Conservation (phyloP, 2,888 invertebrate species). For the Meandrusa payeni region DNA sequence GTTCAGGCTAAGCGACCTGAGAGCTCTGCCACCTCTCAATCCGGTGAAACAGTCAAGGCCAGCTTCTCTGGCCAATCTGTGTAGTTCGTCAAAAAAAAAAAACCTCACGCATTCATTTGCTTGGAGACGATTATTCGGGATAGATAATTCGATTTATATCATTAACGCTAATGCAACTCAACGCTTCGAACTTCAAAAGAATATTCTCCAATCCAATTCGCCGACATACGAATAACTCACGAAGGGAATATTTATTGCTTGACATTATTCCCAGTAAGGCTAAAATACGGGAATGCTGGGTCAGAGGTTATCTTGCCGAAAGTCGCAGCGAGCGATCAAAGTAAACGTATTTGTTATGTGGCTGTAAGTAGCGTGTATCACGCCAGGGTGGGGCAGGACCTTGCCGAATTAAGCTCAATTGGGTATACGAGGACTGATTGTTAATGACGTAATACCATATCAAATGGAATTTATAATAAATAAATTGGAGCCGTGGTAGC, state of each 20-base stretch:
- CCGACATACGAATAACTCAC: slow-evolving; percentile 5
- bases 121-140: no score
- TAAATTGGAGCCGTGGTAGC: no score
- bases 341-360: slow-evolving; percentile 29
- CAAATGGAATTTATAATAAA: slow-evolving; percentile 30
- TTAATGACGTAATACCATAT: background rate
- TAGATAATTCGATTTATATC: no score
- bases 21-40: no score
- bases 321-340: slow-evolving; percentile 18
- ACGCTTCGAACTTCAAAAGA: background rate
- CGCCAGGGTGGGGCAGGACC: slow-evolving; percentile 47
- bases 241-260: slow-evolving; percentile 17
- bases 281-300: slow-evolving; percentile 24
- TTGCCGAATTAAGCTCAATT: slow-evolving; percentile 44
- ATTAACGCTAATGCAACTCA: no score
- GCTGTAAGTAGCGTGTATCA: slow-evolving; percentile 44
- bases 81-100: no score
- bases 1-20: no score
- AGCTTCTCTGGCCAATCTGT: no score
- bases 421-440: slow-evolving; percentile 15
- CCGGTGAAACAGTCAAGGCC: no score
- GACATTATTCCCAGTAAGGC: slow-evolving; percentile 24
- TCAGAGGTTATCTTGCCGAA: slow-evolving; percentile 24
- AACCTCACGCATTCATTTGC: no score
- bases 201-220: background rate